A percentile compares a stretch with the other conserved stretches of the same genome.
These are phyloP conservation scores for Tautogolabrus adspersus DNA, from an alignment of 2,113 vertebrate genomes.

Conservation along the genomic window DNA sequence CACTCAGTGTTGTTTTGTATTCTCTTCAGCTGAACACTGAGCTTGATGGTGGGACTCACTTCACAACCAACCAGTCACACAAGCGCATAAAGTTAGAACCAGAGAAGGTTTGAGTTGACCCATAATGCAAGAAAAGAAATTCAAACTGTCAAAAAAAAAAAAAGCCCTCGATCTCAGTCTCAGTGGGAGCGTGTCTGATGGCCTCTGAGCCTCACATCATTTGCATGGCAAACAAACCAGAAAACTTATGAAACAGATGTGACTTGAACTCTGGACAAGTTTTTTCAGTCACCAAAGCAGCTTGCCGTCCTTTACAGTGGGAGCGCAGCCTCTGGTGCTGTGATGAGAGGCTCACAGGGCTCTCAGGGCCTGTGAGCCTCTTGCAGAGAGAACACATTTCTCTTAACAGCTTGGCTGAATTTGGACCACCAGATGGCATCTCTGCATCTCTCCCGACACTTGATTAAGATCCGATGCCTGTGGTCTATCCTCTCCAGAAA, in stretches of 20 bases:
- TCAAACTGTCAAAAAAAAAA: slow-evolving; percentile 26
- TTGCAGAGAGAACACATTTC: slow-evolving; percentile 62
- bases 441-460: slow-evolving; percentile 74
- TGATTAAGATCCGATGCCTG: slow-evolving; percentile 68
- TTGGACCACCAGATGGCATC: slow-evolving; percentile 79
- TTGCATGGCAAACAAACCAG: slow-evolving; percentile 46
- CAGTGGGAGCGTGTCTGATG: neutral
- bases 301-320: slow-evolving; percentile 58
- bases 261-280: slow-evolving; percentile 48
- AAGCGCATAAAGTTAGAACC: neutral
- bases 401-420: slow-evolving; percentile 75
- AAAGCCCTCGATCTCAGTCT: neutral
- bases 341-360: slow-evolving; percentile 53
- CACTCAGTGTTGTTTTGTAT: slow-evolving; percentile 4
- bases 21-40: slow-evolving; percentile 14
- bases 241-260: slow-evolving; percentile 54
- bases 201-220: slow-evolving; percentile 22
- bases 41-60: neutral
- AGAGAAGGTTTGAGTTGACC: neutral
- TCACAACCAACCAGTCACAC: neutral
- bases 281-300: slow-evolving; percentile 58
- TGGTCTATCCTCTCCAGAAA: slow-evolving; percentile 65
- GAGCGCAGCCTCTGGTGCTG: slow-evolving; percentile 43
- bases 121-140: neutral
- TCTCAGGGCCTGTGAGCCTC: slow-evolving; percentile 50